Conservation (phyloP, 2,888 invertebrate species). For the Dynastes grantii region DNA sequence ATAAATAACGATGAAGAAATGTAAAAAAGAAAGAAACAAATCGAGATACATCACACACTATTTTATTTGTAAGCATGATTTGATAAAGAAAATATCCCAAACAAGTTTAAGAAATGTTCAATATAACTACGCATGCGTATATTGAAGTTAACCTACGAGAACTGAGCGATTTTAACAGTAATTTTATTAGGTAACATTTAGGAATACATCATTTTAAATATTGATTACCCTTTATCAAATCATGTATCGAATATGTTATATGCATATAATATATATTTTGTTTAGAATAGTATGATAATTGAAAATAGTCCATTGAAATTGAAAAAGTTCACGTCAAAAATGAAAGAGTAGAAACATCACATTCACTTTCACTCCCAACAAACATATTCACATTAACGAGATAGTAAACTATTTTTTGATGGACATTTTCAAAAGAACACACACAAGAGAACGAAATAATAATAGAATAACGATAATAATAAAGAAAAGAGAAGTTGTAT, state of each 20-base stretch:
- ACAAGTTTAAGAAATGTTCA: too few relatives aligned
- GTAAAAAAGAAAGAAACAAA: conserved; percentile 51
- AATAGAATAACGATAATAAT: conserved; percentile 28
- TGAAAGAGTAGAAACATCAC: conserved; percentile 3
- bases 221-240: conserved; percentile 23
- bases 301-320: conserved; percentile 38
- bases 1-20: conserved; percentile 26
- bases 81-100: conserved; percentile 22
- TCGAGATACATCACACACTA: conserved; percentile 43
- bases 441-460: conserved; percentile 18
- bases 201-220: conserved; percentile 4
- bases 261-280: conserved; percentile 32
- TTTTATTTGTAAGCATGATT: conserved; percentile 32
- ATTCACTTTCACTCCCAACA: conserved; percentile 2
- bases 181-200: background rate
- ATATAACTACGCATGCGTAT: conserved; percentile 14
- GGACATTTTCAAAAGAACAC: conserved; percentile 18
- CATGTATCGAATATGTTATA: conserved; percentile 20
- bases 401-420: conserved; percentile 22
- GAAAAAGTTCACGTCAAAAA: background rate
- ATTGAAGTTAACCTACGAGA: background rate
- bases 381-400: background rate
- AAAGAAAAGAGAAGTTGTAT: conserved; percentile 47
- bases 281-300: conserved; percentile 33
- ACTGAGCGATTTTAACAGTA: background rate